Base-by-base conservation (phyloP, 2,797 vertebrate species). In the Falco naumanni region DNA sequence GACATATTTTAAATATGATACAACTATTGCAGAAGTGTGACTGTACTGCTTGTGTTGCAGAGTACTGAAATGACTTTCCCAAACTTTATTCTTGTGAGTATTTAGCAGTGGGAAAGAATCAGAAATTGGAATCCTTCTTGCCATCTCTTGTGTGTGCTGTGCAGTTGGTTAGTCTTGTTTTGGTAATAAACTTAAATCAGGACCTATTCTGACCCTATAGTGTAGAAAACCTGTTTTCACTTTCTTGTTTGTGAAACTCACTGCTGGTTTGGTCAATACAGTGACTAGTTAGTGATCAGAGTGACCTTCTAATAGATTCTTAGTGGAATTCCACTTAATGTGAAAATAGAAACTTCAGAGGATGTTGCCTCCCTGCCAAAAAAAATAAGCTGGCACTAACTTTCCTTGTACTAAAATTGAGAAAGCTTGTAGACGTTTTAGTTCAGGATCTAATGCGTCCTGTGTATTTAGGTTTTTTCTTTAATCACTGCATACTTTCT, bases 401-500 rank as follows among this genome's bases (percentile, higher is more conserved):
- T 87, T 76, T 57, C 13, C 24, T 69, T 81, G 82, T 76, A 29
- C 37, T 92, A 11, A 93, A 82, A 66, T 17, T n/a, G 63, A 72
- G 60, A 89, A 69, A 59, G 17, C 26, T 79, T 83, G 16, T 81
- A 34, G 79, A 16, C 43, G 41, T 1, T 90, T 91, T 70, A 69
- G 39, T 82, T 96, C 69, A 43, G 84, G 77, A 90, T 90, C 93
- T 93, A 60, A 59, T 63, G 45, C 71, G 47, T 89, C 79, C 64
- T 84, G 50, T 83, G 54, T 91, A 61, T 81, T 92, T 79, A 60
- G 83, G 7, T 33, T 75, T 87, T 94, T 94, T 70, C 84, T 92
- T 97, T 97, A 96, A 97, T 96, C 87, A 47, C 88, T 90, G 93
- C 84, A 9, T 98, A 97, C 97, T 98, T 97, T 98, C 84, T 97